phyloP scores from a whole-genome alignment of 2,113 vertebrate species.

The Mus musculus region GRCm39 chr1:89079501-89080000 shows the following conservation, averaged over 20 bases:
- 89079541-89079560: no score
- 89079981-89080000: constrained; percentile 96
- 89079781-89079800: rapidly evolving
- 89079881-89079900: background rate
- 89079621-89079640: background rate
- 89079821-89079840: rapidly evolving
- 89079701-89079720: background rate
- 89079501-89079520: no score
- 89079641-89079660: background rate
- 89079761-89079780: background rate
- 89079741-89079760: rapidly evolving
- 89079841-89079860: rapidly evolving
- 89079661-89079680: background rate
- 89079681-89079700: rapidly evolving
- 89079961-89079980: constrained; percentile 98
- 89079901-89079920: constrained; percentile 30
- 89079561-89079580: background rate
- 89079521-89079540: background rate
- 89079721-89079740: rapidly evolving
- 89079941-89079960: constrained; percentile 96
- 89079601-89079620: background rate
- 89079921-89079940: constrained; percentile 98
- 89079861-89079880: rapidly evolving
- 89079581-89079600: background rate
- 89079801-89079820: rapidly evolving